A percentile compares a stretch with the other conserved stretches of the same genome.
phyloP scores from a whole-genome alignment of 2,113 vertebrate species.

The Hippocampus barbouri region DNA sequence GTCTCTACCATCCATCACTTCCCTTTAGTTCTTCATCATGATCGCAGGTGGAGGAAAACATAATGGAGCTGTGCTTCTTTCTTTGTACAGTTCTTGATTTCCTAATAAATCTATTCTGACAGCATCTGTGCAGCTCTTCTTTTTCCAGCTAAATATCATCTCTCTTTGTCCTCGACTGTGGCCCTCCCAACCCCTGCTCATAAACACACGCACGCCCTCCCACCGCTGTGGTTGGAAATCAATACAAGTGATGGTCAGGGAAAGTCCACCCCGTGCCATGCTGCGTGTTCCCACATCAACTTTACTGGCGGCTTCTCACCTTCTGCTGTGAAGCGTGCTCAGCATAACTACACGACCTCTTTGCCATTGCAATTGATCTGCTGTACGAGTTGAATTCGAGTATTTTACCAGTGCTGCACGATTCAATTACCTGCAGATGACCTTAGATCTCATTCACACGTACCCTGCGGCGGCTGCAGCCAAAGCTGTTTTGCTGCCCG shows the following conservation, averaged over 20 bases:
- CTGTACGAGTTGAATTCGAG: constrained; percentile 23
- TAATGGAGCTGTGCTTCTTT: constrained; percentile 25
- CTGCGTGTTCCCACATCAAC: constrained; percentile 53
- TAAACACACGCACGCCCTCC: background rate
- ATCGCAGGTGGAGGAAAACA: constrained; percentile 28
- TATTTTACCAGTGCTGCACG: constrained; percentile 32
- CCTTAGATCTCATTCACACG: constrained; percentile 27
- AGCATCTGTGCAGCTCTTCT: background rate
- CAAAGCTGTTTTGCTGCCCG: constrained; percentile 9
- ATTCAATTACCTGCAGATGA: constrained; percentile 55
- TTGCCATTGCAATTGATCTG: constrained; percentile 41
- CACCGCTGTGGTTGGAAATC: constrained; percentile 28
- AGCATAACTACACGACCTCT: constrained; percentile 16
- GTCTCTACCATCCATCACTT: constrained; percentile 46
- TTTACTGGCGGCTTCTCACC: constrained; percentile 40
- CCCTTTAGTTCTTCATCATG: constrained; percentile 39
- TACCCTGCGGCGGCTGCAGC: constrained; percentile 28
- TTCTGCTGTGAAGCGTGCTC: constrained; percentile 19
- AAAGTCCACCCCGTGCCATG: constrained; percentile 21
- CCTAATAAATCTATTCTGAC: constrained; percentile 9
- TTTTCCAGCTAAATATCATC: constrained; percentile 6
- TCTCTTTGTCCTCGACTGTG: constrained; percentile 9
- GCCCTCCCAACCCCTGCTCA: background rate
- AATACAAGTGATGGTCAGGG: constrained; percentile 42
- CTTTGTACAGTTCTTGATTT: constrained; percentile 19